Conservation (phyloP, 2,113 vertebrate species). For the Rhagologus leucostigma region DNA sequence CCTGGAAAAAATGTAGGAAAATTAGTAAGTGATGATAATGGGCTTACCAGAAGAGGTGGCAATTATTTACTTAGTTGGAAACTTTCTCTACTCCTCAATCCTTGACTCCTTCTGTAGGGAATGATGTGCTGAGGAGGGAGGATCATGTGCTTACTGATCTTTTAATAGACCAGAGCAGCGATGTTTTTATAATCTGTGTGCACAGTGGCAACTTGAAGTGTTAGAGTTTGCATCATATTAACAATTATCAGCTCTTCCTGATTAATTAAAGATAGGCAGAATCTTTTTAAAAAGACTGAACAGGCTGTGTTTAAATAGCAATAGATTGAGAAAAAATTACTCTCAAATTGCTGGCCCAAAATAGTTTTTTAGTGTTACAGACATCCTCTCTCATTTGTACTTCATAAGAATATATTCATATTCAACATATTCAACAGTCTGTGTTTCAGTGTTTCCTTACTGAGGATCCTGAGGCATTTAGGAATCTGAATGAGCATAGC, state of each 20-base stretch:
- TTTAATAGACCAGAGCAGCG: slow-evolving; percentile 36
- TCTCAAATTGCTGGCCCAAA: not conserved
- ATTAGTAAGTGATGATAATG: not conserved
- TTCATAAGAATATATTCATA: not conserved
- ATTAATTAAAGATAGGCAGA: not conserved
- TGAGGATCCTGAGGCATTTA: not conserved
- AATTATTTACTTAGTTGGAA: not conserved
- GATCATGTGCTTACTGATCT: slow-evolving; percentile 49
- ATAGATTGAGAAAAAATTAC: not conserved
- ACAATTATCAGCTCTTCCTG: not conserved
- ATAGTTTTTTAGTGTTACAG: not conserved
- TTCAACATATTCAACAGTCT: not conserved
- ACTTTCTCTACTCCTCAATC: not conserved
- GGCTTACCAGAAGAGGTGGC: not conserved
- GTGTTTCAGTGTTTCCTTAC: not conserved
- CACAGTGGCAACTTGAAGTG: not conserved
- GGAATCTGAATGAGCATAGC: not conserved
- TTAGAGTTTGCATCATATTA: not conserved
- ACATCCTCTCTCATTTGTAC: not conserved
- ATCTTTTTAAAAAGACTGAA: not conserved
- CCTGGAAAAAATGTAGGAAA: not conserved
- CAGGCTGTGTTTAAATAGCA: not conserved
- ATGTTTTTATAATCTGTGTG: not conserved
- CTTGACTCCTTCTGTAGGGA: slow-evolving; percentile 5
- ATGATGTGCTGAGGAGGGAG: slow-evolving; percentile 10